Conservation (phyloP, 2,797 vertebrate species). For the Ctenosaura bakeri region DNA sequence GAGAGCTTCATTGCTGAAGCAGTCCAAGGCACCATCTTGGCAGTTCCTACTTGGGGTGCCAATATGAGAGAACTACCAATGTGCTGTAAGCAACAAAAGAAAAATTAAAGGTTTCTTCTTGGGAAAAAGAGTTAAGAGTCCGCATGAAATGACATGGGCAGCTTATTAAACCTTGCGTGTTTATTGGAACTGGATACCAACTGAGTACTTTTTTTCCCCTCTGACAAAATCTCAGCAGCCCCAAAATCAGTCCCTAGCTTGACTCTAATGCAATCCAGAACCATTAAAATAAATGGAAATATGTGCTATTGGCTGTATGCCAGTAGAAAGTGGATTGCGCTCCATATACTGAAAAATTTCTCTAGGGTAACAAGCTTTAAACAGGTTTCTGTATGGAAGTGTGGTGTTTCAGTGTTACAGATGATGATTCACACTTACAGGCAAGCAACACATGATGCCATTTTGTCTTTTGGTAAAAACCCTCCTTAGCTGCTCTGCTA, state of each 20-base stretch:
- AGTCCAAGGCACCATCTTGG: not conserved
- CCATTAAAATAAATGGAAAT: not conserved
- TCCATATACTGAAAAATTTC: not conserved
- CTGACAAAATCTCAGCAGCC: no score
- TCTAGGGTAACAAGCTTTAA: not conserved
- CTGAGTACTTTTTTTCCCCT: not conserved
- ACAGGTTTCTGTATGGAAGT: not conserved
- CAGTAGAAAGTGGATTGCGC: conserved; percentile 1
- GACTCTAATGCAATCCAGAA: not conserved
- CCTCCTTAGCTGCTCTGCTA: not conserved
- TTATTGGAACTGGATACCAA: not conserved
- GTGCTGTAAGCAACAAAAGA: not conserved
- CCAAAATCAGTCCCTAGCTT: not conserved
- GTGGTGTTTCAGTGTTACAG: not conserved
- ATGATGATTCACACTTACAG: not conserved
- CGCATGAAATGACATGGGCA: not conserved
- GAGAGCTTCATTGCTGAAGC: not conserved
- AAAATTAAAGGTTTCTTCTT: not conserved
- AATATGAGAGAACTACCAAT: not conserved
- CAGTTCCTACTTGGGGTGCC: not conserved
- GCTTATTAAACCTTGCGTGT: not conserved
- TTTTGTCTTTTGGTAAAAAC: not conserved
- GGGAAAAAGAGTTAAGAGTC: not conserved
- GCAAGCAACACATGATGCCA: not conserved
- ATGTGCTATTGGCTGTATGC: not conserved